Base-by-base conservation (phyloP, 2,888 invertebrate species). In the Horisme vitalbata region DNA sequence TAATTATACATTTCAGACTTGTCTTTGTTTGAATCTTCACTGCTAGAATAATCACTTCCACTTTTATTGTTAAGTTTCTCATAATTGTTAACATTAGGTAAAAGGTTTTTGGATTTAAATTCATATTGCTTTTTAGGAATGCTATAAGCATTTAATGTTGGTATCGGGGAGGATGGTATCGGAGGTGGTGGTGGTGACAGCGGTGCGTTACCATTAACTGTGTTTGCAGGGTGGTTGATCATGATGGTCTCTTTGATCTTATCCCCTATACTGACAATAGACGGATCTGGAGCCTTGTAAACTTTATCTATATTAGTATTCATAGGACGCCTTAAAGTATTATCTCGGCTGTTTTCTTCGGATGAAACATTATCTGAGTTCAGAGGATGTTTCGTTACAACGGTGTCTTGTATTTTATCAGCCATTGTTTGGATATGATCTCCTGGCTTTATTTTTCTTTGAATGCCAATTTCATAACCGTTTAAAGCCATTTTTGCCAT, bases 401-500 rank as follows among this genome's bases (percentile, higher is more conserved):
- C 83, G n/a, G 90, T 90, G 46, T 90, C 90, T 68, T 90, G 89
- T 55, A 90, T 90, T 75, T 82, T 87, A 46, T 84, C 84, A 34
- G 90, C 90, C 90, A 90, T 90, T 9, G 82, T 83, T 62, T 90
- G 88, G 57, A 90, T 90, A 55, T 89, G 89, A 55, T 89, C 88
- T 26, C 86, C 89, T 0, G 90, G 90, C 55, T 90, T 90, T 38
- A 89, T 90, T 77, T 88, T 90, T 57, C 90, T 77, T 61, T 90
- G 90, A 52, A 90, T 90, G 14, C 90, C 90, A 47, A 90, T 90
- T 71, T 90, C 90, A 56, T 90, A 90, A 15, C 89, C 89, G 61
- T 90, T 90, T 34, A 90, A 68, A 8, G 90, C 90, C 86, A 89
- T 88, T 76, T 89, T 90, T 21, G 90, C 88, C 83, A 90, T 84